Evolutionary conservation across 2,113 vertebrate species (phyloP).

Genomic region (Danionella cerebrum): DNA sequence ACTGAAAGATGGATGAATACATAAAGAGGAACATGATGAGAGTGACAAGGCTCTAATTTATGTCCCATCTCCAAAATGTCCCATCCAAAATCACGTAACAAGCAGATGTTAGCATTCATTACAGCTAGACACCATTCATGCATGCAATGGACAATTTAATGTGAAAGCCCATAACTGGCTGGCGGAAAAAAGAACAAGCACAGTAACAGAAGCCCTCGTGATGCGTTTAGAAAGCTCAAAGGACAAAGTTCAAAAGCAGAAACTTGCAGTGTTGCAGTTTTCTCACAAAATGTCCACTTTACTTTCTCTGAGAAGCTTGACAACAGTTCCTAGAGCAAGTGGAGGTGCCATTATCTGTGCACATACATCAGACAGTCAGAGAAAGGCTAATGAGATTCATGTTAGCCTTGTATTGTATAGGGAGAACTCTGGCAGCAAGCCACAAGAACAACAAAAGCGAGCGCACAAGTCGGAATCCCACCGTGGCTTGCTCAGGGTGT

Average conservation of each 20-base stretch:
- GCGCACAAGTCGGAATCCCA: neutral
- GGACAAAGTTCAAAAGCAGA: neutral
- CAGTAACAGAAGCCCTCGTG: neutral
- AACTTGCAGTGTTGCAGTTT: neutral
- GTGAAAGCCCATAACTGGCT: neutral
- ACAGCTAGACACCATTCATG: neutral
- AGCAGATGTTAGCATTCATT: neutral
- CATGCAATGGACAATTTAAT: neutral
- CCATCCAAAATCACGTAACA: slow-evolving; percentile 8
- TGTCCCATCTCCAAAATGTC: neutral
- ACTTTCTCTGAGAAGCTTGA: neutral
- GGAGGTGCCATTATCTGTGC: neutral
- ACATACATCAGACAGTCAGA: neutral
- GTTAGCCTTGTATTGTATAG: neutral
- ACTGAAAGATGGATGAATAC: neutral
- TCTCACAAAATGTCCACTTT: neutral
- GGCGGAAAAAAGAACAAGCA: neutral
- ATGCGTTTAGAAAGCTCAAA: slow-evolving; percentile 5
- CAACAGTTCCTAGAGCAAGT: neutral
- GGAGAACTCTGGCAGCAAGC: neutral
- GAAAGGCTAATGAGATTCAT: neutral
- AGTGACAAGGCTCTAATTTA: neutral
- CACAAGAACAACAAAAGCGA: neutral
- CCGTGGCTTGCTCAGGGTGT: neutral
- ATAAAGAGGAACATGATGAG: neutral